These are phyloP conservation scores for Parotocinclus haroldoi DNA, from an alignment of 2,797 vertebrate genomes.

Conservation along the genomic window DNA sequence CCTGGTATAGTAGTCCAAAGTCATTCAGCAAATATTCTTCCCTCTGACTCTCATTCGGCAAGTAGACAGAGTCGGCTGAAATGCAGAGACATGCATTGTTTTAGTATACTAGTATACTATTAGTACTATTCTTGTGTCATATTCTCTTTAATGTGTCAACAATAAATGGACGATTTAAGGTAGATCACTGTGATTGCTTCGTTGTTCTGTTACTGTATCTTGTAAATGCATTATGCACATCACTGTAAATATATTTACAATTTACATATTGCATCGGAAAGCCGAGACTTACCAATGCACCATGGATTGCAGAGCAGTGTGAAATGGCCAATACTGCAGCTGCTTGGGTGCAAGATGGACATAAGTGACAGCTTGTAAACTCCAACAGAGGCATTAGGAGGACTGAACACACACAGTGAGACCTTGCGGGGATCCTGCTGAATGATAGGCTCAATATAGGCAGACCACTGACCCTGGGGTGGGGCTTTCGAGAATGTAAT, in stretches of 20 bases:
- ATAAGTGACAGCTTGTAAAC: slow-evolving; percentile 54
- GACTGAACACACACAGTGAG: slow-evolving; percentile 57
- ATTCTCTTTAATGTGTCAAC: background rate
- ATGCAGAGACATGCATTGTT: background rate
- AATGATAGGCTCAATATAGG: slow-evolving; percentile 45
- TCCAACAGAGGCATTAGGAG: slow-evolving; percentile 62
- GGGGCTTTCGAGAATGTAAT: slow-evolving; percentile 46
- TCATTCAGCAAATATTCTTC: slow-evolving; percentile 69
- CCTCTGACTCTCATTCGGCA: slow-evolving; percentile 66
- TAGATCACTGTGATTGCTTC: no score
- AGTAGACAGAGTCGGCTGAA: slow-evolving; percentile 66
- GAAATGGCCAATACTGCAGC: slow-evolving; percentile 45
- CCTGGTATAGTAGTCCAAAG: slow-evolving; percentile 67
- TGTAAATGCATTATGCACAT: no score
- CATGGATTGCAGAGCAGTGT: slow-evolving; percentile 73
- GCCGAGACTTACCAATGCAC: slow-evolving; percentile 61
- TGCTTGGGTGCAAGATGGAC: background rate
- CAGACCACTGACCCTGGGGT: slow-evolving; percentile 54
- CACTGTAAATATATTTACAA: no score
- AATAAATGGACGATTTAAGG: background rate
- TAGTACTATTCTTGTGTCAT: background rate
- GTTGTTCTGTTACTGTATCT: no score
- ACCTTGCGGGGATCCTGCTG: slow-evolving; percentile 22
- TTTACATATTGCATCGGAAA: background rate
- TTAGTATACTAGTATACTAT: background rate